phyloP scores from a whole-genome alignment of 1,140 invertebrate genomes.

The Theocolax elegans region DNA sequence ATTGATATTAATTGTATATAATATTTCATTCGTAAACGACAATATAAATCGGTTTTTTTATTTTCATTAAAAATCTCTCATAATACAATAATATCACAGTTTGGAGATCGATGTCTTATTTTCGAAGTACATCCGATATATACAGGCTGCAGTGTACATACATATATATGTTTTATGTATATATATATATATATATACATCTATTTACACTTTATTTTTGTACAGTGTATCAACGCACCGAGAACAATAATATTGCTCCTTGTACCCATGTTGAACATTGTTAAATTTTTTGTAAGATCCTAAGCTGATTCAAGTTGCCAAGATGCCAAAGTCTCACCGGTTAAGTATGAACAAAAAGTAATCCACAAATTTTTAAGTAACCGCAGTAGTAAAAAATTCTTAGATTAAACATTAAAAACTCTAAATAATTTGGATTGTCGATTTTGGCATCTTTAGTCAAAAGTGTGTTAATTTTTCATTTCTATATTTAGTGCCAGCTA shows the following conservation, averaged over 20 bases:
- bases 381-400: too few species aligned
- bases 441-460: neutral
- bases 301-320: too few species aligned
- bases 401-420: too few species aligned
- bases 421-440: too few species aligned
- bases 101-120: constrained; percentile 63
- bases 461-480: neutral
- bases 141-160: constrained; percentile 50
- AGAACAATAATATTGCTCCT: neutral
- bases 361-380: too few species aligned
- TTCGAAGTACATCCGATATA: constrained; percentile 54
- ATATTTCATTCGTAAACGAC: constrained; percentile 47
- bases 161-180: constrained; percentile 51
- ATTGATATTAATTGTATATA: constrained; percentile 43
- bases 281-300: too few species aligned
- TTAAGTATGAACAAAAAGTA: too few species aligned
- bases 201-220: constrained; percentile 52
- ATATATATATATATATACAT: constrained; percentile 52
- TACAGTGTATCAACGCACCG: constrained; percentile 30
- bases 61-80: constrained; percentile 56
- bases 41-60: constrained; percentile 55
- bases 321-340: too few species aligned
- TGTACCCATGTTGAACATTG: too few species aligned
- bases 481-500: constrained; percentile 44
- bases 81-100: constrained; percentile 69